Evolutionary conservation across 2,888 invertebrate species (phyloP), one percentile per base, ranked within the genome.

Genomic region (Athetis lepigone): DNA sequence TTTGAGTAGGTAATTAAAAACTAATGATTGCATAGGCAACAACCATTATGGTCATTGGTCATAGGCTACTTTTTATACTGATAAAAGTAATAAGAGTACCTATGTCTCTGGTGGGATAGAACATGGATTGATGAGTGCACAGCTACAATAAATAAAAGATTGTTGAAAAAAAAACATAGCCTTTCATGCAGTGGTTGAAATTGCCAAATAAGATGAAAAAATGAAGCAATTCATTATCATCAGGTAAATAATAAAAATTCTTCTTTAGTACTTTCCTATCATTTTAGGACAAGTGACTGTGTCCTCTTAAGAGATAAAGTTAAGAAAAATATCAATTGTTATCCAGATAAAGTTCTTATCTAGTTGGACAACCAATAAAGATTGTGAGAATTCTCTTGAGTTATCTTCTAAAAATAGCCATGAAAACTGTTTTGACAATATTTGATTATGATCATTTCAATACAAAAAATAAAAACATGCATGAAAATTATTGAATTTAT

Each of bases 291-390:
- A 52, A 36, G 19, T 16, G 21, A 16, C 2, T 19, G 11, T 11
- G n/a, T 9, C 5, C 13, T 40, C 39, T 27, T 37, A 39, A 40
- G 29, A 75, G 75, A 75, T 78, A 78, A 78, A 75, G 49, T 37
- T 23, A 29, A 49, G 36, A 74, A 56, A 49, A 49, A 47, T 56
- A 70, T 65, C 63, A 52, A 60, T 55, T 74, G 16, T 13, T 21
- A 59, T 67, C 47, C 37, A 62, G 75, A 75, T 78, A 62, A 60
- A 27, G 6, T 29, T 47, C n/a, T 61, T 75, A 75, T 78, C 49
- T 60, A 43, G 45, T 49, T 37, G 13, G 29, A 19, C 36, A 51
- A 45, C 8, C 46, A 58, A 74, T 64, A 58, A 64, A 55, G 70
- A 68, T 55, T 40, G 37, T 11, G 7, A 46, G 51, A 64, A 45